phyloP scores from a whole-genome alignment of 2,888 invertebrate species.

The Bugula neritina region DNA sequence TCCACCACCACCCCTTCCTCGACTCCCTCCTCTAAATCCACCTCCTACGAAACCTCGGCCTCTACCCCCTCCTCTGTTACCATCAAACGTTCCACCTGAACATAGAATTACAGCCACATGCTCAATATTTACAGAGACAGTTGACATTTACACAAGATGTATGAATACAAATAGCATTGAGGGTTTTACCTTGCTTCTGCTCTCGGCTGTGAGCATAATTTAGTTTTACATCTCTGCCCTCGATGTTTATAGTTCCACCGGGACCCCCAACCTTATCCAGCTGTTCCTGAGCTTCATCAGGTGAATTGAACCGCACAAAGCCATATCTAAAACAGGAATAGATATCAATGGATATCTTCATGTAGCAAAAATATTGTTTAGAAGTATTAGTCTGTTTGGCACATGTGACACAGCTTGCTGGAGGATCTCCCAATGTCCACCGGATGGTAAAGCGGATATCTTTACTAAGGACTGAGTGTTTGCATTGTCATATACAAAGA shows the following conservation, averaged over 20 bases:
- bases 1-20: not conserved
- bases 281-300: not conserved
- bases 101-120: too few species aligned
- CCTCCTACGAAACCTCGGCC: not conserved
- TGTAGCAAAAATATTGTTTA: too few species aligned
- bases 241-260: constrained; percentile 11
- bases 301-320: not conserved
- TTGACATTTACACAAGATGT: too few species aligned
- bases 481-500: too few species aligned
- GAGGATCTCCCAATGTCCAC: too few species aligned
- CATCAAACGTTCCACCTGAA: too few species aligned
- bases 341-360: too few species aligned
- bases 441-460: too few species aligned
- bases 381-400: too few species aligned
- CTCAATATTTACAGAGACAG: too few species aligned
- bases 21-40: not conserved
- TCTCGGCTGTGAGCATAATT: constrained; percentile 13
- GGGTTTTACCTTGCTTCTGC: not conserved
- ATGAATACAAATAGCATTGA: not conserved
- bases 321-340: constrained; percentile 15
- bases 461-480: too few species aligned
- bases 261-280: constrained; percentile 11
- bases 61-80: not conserved
- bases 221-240: constrained; percentile 18
- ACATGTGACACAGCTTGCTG: too few species aligned